Evolutionary conservation across 1,140 invertebrate species (phyloP), one percentile per base, ranked within the genome.

Genomic region (Drosophila repleta): DNA sequence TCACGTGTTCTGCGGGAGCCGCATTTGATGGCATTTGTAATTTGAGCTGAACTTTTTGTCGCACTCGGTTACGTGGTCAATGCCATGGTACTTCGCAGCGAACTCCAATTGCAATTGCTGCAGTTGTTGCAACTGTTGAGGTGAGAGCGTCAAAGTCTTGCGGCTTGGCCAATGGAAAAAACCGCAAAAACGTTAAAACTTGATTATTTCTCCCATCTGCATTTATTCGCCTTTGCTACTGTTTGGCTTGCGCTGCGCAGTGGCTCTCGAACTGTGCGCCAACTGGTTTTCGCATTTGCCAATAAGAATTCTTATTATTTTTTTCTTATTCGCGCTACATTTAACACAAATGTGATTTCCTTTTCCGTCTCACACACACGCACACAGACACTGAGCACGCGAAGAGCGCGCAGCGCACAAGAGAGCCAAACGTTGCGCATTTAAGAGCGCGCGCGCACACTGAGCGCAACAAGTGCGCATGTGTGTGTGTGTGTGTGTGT

Each of bases 11-110:
- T 62, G 61, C 63, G 58, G 60, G 60, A 78, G 75, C 79, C 73
- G 29, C 79, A 80, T 83, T 78, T 78, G 74, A 66, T 52, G 70
- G 79, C 80, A 71, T 39, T 68, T 55, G 75, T 76, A 79, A 88
- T 76, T 65, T 29, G 76, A 87, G 32, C 41, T 53, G 2, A 41
- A 49, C 41, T 65, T 58, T 49, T 88, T 83, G 88, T 87, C 83
- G 83, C 83, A 87, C 83, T 87, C 83, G 83, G 83, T 87, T 87
- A 87, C 83, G 83, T 87, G 83, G 83, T 87, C 83, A 87, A 87
- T 87, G 83, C 83, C 83, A 88, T 74, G 74, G 64, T 39, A 56
- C 17, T 24, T 39, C 6, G 35, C 37, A 53, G 17, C 29, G 26
- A 35, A 66, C 45, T 65, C 29, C 32, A 20, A 60, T n/a, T 48